These are phyloP conservation scores for Tribolium madens DNA, from an alignment of 1,140 invertebrate species.

Conservation along the genomic window DNA sequence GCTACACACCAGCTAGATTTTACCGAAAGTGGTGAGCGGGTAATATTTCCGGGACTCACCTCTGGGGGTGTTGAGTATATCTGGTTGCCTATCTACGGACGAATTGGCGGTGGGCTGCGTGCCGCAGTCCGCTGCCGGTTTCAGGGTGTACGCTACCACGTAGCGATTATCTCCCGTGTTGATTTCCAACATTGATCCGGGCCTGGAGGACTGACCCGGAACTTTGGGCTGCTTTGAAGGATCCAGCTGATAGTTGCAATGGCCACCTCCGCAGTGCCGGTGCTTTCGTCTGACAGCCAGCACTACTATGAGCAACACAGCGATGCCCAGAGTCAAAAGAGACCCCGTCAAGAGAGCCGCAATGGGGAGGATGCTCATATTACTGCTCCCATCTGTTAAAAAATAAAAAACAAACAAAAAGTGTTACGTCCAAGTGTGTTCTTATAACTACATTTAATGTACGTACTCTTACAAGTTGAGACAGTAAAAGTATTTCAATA, in stretches of 20 bases:
- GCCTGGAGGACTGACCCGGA: conserved; percentile 55
- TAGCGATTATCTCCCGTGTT: conserved; percentile 72
- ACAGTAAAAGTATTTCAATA: background rate
- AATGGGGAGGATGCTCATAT: conserved; percentile 73
- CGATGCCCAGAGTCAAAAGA: conserved; percentile 73
- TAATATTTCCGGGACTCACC: conserved; percentile 58
- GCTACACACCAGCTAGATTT: conserved; percentile 40
- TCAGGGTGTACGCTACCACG: conserved; percentile 72
- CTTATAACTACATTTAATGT: too few relatives aligned
- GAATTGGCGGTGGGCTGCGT: conserved; percentile 40
- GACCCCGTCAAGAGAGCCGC: conserved; percentile 73
- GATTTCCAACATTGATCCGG: conserved; percentile 69
- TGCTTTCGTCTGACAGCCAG: conserved; percentile 67
- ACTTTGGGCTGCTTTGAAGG: conserved; percentile 61
- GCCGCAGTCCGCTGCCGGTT: conserved; percentile 64
- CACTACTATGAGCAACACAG: conserved; percentile 73
- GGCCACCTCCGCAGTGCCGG: conserved; percentile 60
- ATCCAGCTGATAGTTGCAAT: conserved; percentile 62
- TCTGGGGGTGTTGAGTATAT: conserved; percentile 65
- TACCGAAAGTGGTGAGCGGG: conserved; percentile 55
- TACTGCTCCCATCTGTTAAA: conserved; percentile 70
- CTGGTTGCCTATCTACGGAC: conserved; percentile 62
- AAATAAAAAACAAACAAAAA: conserved; percentile 51
- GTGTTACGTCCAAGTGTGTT: background rate
- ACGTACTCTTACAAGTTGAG: too few relatives aligned